These are phyloP conservation scores for Orius laevigatus DNA, from an alignment of 1,140 invertebrate species.

Conservation along the genomic window DNA sequence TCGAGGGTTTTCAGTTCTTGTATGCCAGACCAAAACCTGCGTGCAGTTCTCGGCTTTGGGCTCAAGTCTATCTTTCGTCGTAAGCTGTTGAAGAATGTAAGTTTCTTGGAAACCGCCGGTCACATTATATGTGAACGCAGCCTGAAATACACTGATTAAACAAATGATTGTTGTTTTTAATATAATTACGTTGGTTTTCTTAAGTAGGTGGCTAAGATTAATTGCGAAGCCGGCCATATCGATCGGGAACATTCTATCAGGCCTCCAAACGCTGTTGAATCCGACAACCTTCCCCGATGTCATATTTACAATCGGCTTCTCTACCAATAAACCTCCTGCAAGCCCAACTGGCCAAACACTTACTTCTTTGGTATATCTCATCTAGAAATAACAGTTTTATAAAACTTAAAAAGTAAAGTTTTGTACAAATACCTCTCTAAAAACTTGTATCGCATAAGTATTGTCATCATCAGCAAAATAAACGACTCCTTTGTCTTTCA, in stretches of 20 bases:
- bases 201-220: constrained; percentile 61
- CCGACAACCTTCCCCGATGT: constrained; percentile 55
- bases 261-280: constrained; percentile 73
- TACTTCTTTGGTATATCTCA: constrained; percentile 56
- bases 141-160: constrained; percentile 24
- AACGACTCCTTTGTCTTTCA: constrained; percentile 55
- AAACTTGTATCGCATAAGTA: constrained; percentile 75
- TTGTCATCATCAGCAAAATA: constrained; percentile 99
- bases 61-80: constrained; percentile 66
- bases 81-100: constrained; percentile 66
- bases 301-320: constrained; percentile 54
- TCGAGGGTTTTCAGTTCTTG: constrained; percentile 71
- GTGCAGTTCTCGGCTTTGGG: constrained; percentile 77
- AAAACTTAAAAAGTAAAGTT: no score
- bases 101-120: constrained; percentile 84
- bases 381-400: constrained; percentile 25
- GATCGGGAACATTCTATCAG: constrained; percentile 79
- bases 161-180: no score
- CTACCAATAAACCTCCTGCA: constrained; percentile 76
- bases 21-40: constrained; percentile 93
- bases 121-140: constrained; percentile 66
- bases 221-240: constrained; percentile 99
- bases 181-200: constrained; percentile 39
- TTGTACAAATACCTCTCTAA: constrained; percentile 59
- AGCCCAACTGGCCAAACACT: constrained; percentile 96